Base-by-base conservation (phyloP, 2,113 vertebrate genomes). In the Pollachius pollachius region DNA sequence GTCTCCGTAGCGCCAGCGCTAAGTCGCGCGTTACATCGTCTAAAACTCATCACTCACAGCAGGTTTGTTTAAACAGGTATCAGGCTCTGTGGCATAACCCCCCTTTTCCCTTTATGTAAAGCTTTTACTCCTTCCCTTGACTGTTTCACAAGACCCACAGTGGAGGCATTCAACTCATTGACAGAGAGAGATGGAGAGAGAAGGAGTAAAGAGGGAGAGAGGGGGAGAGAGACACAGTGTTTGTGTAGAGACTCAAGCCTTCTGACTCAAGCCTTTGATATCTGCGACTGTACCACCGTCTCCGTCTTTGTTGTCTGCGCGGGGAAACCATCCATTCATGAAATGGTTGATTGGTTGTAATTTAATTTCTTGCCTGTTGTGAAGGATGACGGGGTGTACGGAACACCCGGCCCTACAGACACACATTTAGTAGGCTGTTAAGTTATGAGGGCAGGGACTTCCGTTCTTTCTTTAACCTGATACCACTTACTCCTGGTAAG, bases 11-110 rank as follows among this genome's bases (percentile, higher is more conserved):
- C 37, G 37, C 5, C 37, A 11, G 37, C 37, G 37, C 37, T 41
- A 5, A 11, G 37, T 48, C 8, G 41, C 4, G 41, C 80, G 83
- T 63, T 76, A 66, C 62, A 78, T 85, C 83, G 84, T 89, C 68
- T 79, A 64, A 73, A 67, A 52, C 19, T 71, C 82, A 84, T 85
- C 81, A 78, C 73, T 88, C 86, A 87, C 70, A 13, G 41, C 41
- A 56, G 71, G 68, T 80, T 84, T 88, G 85, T 89, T 90, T 89
- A 82, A 84, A 78, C 81, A 85, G 83, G 82, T 84, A 88, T 89
- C 76, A 18, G 56, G 68, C 63, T 76, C 72, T 75, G 77, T 87
- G 87, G 87, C 86, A 71, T 72, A 81, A 84, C 67, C 71, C 77
- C 75, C 72, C 65, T 73, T 72, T 71, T 77, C 75, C 70, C 67